phyloP scores from a whole-genome alignment of 1,140 invertebrate genomes.

The Drosophila ironensis region DNA sequence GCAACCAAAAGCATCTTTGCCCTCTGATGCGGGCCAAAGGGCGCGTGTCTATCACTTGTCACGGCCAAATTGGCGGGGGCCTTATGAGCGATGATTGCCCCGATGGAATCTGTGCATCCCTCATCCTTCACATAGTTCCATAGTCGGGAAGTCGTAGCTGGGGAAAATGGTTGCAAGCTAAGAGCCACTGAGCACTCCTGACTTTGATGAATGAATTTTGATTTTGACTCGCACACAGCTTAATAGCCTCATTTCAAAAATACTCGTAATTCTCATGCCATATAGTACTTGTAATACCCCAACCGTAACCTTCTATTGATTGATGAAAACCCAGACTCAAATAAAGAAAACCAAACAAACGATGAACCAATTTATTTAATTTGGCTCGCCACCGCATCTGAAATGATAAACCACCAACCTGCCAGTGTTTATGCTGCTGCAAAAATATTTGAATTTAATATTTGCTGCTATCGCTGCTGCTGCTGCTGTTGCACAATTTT shows the following conservation, averaged over 20 bases:
- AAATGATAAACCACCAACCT: too few species aligned
- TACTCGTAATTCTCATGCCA: too few species aligned
- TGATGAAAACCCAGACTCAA: too few species aligned
- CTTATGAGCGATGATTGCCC: constrained; percentile 74
- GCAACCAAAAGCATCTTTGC: constrained; percentile 28
- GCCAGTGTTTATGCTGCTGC: too few species aligned
- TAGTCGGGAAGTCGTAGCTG: not conserved
- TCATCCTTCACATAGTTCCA: constrained; percentile 44
- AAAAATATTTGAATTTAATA: constrained; percentile 41
- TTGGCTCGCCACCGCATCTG: constrained; percentile 1
- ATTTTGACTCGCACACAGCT: constrained; percentile 48
- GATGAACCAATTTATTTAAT: constrained; percentile 25
- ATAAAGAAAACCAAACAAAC: too few species aligned
- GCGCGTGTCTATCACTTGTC: constrained; percentile 72
- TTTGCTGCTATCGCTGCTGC: too few species aligned
- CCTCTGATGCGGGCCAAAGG: constrained; percentile 39
- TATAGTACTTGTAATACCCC: too few species aligned
- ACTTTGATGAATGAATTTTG: constrained; percentile 73
- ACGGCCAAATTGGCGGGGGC: constrained; percentile 64
- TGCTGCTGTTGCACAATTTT: constrained; percentile 18
- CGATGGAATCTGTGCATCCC: constrained; percentile 58
- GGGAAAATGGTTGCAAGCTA: constrained; percentile 20
- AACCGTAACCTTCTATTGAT: too few species aligned
- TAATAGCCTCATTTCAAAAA: not conserved
- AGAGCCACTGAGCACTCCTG: constrained; percentile 31